A percentile compares a stretch with the other conserved stretches of the same genome.
Evolutionary conservation across 2,113 vertebrate genomes (phyloP).

Genomic region (Bufo gargarizans): DNA sequence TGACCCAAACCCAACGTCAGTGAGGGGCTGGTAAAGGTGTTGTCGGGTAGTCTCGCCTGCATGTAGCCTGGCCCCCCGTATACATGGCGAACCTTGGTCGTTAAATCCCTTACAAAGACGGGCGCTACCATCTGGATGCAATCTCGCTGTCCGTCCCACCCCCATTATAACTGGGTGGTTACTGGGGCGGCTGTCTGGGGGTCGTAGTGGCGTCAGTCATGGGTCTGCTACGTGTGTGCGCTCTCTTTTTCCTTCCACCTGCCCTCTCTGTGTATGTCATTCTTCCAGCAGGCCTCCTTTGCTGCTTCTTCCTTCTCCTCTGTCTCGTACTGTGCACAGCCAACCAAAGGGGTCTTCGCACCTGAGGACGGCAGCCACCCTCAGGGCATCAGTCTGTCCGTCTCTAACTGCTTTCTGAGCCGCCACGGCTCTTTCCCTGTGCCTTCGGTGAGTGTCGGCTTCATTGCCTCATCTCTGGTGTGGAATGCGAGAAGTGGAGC

Average conservation of each 20-base stretch:
- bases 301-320: slow-evolving; percentile 91
- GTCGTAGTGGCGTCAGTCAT: no score
- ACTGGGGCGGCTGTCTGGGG: no score
- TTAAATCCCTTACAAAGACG: no score
- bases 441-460: slow-evolving; percentile 90
- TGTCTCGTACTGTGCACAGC: slow-evolving; percentile 93
- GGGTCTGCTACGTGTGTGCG: no score
- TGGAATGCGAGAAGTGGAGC: slow-evolving; percentile 52
- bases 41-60: no score
- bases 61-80: no score
- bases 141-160: no score
- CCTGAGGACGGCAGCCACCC: slow-evolving; percentile 88
- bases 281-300: slow-evolving; percentile 87
- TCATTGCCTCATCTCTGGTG: slow-evolving; percentile 14
- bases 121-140: no score
- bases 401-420: slow-evolving; percentile 99
- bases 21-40: no score
- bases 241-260: slow-evolving; percentile 61
- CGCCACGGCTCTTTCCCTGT: slow-evolving; percentile 91
- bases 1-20: no score
- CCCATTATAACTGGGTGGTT: no score
- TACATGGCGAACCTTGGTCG: no score
- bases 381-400: slow-evolving; percentile 94
- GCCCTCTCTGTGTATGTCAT: slow-evolving; percentile 59
- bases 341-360: slow-evolving; percentile 84